Percentiles rank a stretch among this genome's conserved stretches.
phyloP scores from a whole-genome alignment of 2,113 vertebrate species.

The Odontophorus gujanensis region DNA sequence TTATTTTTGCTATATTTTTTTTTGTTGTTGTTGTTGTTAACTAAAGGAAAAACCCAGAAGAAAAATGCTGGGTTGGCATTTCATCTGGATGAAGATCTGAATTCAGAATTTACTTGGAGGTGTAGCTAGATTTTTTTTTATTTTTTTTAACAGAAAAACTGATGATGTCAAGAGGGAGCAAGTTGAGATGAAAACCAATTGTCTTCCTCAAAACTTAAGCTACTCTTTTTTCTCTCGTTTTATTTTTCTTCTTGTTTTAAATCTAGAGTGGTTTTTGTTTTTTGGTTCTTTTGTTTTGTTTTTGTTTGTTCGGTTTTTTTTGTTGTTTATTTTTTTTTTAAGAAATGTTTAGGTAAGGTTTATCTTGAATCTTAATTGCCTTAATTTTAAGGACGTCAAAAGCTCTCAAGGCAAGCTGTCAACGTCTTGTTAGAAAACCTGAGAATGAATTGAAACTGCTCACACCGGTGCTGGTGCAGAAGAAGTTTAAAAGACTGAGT shows the following conservation, averaged over 20 bases:
- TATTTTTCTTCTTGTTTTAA: slow-evolving; percentile 83
- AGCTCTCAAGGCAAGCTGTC: slow-evolving; percentile 84
- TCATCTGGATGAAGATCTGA: slow-evolving; percentile 80
- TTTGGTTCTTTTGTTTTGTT: slow-evolving; percentile 64
- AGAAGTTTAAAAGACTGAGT: slow-evolving; percentile 85
- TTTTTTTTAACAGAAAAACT: slow-evolving; percentile 58
- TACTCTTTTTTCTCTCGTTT: slow-evolving; percentile 85
- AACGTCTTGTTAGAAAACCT: slow-evolving; percentile 86
- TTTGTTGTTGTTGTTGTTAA: slow-evolving; percentile 83
- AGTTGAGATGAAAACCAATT: slow-evolving; percentile 84
- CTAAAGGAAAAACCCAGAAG: slow-evolving; percentile 78
- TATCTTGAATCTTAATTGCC: slow-evolving; percentile 99
- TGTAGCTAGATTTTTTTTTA: slow-evolving; percentile 81
- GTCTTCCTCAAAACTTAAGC: slow-evolving; percentile 97
- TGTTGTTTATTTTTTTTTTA: slow-evolving; percentile 82
- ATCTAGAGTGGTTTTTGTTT: slow-evolving; percentile 58
- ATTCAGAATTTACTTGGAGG: slow-evolving; percentile 84
- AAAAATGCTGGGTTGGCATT: slow-evolving; percentile 76
- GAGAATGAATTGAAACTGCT: slow-evolving; percentile 82
- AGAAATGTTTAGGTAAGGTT: slow-evolving; percentile 92
- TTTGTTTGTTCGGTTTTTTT: neutral
- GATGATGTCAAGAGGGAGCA: slow-evolving; percentile 77
- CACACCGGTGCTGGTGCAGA: slow-evolving; percentile 84
- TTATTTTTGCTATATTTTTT: slow-evolving; percentile 86
- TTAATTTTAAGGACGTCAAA: slow-evolving; percentile 98